Conservation (phyloP, 35 echinoderm and acorn worm genomes). For the Heliocidaris erythrogramma region DNA sequence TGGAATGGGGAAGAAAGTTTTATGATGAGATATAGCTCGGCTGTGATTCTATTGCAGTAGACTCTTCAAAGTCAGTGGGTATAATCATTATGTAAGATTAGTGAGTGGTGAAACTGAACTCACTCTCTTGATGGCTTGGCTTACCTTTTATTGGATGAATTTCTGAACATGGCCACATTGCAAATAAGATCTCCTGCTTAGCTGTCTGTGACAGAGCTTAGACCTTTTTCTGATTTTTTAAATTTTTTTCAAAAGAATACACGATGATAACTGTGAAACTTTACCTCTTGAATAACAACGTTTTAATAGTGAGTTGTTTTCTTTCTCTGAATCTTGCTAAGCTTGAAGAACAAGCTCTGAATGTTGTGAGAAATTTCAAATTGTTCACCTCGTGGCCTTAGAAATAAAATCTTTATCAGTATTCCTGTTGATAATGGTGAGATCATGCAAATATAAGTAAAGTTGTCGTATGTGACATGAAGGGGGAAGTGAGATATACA, state of each 20-base stretch:
- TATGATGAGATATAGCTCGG: too few relatives aligned
- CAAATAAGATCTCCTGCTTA: neutral
- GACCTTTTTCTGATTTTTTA: neutral
- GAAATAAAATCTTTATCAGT: neutral
- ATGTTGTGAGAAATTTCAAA: too few relatives aligned
- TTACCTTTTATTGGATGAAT: too few relatives aligned
- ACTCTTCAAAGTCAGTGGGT: too few relatives aligned
- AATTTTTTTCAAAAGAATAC: neutral
- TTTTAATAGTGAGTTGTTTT: neutral
- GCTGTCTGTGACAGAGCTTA: neutral
- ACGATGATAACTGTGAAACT: neutral
- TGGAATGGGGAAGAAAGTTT: too few relatives aligned
- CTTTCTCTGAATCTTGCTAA: neutral
- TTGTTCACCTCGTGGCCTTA: neutral
- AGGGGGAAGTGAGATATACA: neutral
- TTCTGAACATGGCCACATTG: neutral
- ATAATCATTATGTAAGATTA: too few relatives aligned
- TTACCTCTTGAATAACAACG: neutral
- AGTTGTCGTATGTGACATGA: neutral
- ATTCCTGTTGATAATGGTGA: neutral
- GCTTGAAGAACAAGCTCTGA: neutral
- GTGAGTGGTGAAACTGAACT: too few relatives aligned
- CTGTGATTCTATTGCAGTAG: too few relatives aligned
- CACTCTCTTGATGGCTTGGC: too few relatives aligned
- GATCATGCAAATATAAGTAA: neutral